Evolutionary conservation across 2,113 vertebrate species (phyloP).

Genomic region (Pachycephala philippinensis): DNA sequence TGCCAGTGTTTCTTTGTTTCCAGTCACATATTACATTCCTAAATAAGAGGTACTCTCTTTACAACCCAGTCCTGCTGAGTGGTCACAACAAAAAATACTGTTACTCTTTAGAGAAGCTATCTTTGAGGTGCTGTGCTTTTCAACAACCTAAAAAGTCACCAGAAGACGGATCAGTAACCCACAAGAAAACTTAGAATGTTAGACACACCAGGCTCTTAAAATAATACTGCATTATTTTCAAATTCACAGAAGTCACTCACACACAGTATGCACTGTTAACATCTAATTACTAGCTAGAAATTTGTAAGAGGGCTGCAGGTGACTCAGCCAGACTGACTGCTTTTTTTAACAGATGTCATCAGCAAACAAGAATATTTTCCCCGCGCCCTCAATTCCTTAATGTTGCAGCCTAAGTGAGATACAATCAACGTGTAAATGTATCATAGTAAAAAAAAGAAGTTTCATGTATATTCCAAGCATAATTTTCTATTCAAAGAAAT

Average conservation of each 20-base stretch:
- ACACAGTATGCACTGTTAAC: background rate
- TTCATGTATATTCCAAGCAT: background rate
- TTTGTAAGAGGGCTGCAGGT: background rate
- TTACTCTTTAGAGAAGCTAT: background rate
- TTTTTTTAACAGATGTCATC: background rate
- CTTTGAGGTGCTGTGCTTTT: background rate
- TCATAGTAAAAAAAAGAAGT: background rate
- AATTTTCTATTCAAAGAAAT: background rate
- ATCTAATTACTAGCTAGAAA: background rate
- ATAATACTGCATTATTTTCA: background rate
- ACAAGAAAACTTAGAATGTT: background rate
- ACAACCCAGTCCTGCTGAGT: background rate
- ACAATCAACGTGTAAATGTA: background rate
- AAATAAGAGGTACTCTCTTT: background rate
- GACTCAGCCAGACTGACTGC: fast-evolving
- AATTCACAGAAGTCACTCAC: background rate
- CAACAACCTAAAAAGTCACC: background rate
- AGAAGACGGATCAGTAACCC: background rate
- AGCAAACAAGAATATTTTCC: background rate
- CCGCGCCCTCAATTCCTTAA: background rate
- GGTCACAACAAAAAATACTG: background rate
- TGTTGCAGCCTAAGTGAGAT: background rate
- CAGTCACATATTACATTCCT: background rate
- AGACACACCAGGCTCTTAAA: background rate
- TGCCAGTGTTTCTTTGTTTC: background rate